Conservation (phyloP, 2,113 vertebrate genomes). For the Sinosuthora webbiana region DNA sequence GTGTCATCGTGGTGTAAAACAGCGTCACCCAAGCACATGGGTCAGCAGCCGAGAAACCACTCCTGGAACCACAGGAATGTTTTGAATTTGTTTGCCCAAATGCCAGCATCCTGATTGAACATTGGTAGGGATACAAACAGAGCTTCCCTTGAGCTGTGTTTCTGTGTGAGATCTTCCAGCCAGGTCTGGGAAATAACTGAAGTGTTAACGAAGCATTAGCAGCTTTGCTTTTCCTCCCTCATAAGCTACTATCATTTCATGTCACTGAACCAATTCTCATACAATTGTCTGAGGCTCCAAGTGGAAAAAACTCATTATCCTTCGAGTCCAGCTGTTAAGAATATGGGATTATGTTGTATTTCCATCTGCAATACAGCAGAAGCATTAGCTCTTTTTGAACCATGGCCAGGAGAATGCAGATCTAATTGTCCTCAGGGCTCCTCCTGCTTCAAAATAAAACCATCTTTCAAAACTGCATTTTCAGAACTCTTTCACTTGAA, state of each 20-base stretch:
- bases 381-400: not conserved
- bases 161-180: not conserved
- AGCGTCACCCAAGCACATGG: too few relatives aligned
- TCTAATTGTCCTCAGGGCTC: not conserved
- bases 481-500: not conserved
- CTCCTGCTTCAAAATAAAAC: not conserved
- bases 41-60: not conserved
- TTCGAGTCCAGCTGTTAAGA: not conserved
- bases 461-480: not conserved
- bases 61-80: not conserved
- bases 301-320: not conserved
- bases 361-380: not conserved
- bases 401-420: not conserved
- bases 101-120: not conserved
- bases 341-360: not conserved
- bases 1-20: too few relatives aligned
- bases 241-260: not conserved
- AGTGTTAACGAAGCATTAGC: not conserved
- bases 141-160: too few relatives aligned
- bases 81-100: not conserved
- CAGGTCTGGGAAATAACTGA: not conserved
- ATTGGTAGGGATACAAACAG: rapidly evolving
- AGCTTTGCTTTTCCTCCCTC: not conserved
- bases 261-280: not conserved
- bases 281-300: not conserved